A percentile compares a stretch with the other conserved stretches of the same genome.
These are phyloP conservation scores for Centropus bengalensis DNA, from an alignment of 2,113 vertebrate species.

Conservation along the genomic window DNA sequence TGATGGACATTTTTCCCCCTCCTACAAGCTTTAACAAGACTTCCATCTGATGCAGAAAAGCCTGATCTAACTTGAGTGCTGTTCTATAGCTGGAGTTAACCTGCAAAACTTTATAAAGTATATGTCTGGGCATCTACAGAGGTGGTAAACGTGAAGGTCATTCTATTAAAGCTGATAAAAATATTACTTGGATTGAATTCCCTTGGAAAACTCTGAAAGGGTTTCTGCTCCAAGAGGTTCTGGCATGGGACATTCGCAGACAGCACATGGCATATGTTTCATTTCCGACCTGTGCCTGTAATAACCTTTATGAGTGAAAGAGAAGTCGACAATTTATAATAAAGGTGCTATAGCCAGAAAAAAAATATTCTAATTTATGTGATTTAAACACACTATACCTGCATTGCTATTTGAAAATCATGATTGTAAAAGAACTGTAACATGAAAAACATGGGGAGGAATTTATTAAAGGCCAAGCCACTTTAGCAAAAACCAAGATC, in stretches of 20 bases:
- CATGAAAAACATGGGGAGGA: constrained; percentile 63
- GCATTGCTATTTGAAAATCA: constrained; percentile 55
- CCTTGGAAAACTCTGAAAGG: neutral
- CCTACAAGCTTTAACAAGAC: neutral
- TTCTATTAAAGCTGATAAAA: neutral
- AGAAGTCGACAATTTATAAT: constrained; percentile 30
- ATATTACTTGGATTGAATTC: neutral
- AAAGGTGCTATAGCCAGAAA: constrained; percentile 46
- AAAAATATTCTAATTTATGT: constrained; percentile 50
- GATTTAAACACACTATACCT: constrained; percentile 63
- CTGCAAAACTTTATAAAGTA: neutral
- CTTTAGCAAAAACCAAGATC: constrained; percentile 63
- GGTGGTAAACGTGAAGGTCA: neutral
- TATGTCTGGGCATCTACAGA: neutral
- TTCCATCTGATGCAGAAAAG: neutral
- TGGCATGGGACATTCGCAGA: constrained; percentile 10
- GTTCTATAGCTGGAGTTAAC: neutral
- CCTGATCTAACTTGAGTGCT: neutral
- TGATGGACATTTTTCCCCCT: neutral
- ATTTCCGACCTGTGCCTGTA: constrained; percentile 28
- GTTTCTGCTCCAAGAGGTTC: constrained; percentile 13
- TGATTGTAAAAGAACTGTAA: constrained; percentile 63
- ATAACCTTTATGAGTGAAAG: constrained; percentile 55
- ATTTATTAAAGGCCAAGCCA: constrained; percentile 67
- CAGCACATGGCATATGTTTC: constrained; percentile 11